Conservation (phyloP, 2,797 vertebrate species). For the Diglossa cyanea region DNA sequence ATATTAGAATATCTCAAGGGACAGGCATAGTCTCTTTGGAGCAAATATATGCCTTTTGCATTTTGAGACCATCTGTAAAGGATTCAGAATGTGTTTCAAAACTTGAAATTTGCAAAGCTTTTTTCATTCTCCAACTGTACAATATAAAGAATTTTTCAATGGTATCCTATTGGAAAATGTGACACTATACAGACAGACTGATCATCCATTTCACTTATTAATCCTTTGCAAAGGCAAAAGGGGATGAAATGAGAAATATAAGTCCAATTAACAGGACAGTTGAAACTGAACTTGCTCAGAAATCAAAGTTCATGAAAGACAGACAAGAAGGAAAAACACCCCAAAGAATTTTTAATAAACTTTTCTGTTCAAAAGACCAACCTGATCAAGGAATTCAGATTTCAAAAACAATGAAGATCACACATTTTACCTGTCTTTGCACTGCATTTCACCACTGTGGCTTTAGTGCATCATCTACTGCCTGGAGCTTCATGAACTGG, state of each 20-base stretch:
- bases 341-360: not conserved
- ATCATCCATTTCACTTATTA: not conserved
- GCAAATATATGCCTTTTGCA: not conserved
- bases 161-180: not conserved
- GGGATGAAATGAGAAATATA: not conserved
- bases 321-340: not conserved
- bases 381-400: not conserved
- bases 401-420: not conserved
- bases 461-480: not conserved
- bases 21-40: not conserved
- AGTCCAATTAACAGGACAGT: not conserved
- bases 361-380: not conserved
- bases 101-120: not conserved
- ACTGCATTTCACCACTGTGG: not conserved
- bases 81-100: not conserved
- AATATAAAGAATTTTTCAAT: not conserved
- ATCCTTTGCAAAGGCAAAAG: not conserved
- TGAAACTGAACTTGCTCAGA: not conserved
- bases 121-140: not conserved
- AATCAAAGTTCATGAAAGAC: not conserved
- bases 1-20: not conserved
- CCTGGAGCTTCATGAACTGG: not conserved
- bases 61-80: not conserved
- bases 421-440: not conserved
- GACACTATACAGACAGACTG: not conserved